Evolutionary conservation across 2,797 vertebrate genomes (phyloP).

Genomic region (Alca torda): DNA sequence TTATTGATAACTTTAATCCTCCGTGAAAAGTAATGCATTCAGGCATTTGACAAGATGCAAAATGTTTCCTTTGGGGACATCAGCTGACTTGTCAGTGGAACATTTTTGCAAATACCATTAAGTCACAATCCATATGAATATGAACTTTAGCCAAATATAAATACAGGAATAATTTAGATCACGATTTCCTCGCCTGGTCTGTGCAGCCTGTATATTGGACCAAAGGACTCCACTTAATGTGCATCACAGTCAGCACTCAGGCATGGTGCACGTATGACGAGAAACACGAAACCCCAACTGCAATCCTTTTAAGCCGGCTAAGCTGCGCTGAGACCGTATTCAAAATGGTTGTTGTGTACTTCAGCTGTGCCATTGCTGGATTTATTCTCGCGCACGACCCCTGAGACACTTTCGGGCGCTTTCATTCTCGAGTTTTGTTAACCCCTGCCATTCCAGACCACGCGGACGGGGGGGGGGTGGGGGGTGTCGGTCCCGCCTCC

Average conservation of each 20-base stretch:
- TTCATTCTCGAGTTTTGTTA: accelerated
- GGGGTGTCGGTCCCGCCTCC: no score
- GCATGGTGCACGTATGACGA: neutral
- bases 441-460: neutral
- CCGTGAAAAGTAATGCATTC: neutral
- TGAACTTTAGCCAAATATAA: neutral
- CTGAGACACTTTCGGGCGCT: accelerated
- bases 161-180: neutral
- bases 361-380: accelerated
- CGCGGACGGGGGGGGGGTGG: neutral
- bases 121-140: neutral
- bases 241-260: neutral
- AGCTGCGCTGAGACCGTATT: neutral
- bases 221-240: neutral
- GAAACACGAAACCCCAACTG: neutral
- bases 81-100: neutral
- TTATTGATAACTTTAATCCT: neutral
- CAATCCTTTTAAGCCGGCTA: accelerated
- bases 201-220: neutral
- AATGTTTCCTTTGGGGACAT: neutral
- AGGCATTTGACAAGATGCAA: neutral
- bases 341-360: accelerated
- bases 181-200: neutral
- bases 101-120: neutral
- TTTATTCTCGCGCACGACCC: neutral